Evolutionary conservation across 1,140 invertebrate species (phyloP).

Genomic region (Anthonomus grandis): DNA sequence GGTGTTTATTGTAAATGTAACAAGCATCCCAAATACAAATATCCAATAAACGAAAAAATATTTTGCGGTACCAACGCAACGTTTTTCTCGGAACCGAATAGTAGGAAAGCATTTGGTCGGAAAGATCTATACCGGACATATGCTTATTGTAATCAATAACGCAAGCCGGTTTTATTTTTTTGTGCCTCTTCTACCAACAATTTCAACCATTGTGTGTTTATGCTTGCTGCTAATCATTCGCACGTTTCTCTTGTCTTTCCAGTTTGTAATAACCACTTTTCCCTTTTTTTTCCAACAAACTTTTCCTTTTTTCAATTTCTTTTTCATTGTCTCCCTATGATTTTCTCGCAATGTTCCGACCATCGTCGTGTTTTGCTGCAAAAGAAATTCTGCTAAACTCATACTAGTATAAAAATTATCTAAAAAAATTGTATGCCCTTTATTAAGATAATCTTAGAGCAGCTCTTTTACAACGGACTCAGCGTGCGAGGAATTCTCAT

Average conservation of each 20-base stretch:
- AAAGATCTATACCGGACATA: conserved; percentile 15
- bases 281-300: background rate
- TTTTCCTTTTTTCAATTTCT: background rate
- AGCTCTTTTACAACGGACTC: conserved; percentile 4
- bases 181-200: background rate
- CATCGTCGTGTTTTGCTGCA: background rate
- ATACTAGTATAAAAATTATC: conserved; percentile 7
- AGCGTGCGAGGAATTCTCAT: background rate
- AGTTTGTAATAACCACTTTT: too few relatives aligned
- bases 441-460: background rate
- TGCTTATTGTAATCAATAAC: too few relatives aligned
- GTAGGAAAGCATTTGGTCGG: conserved; percentile 15
- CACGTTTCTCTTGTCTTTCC: too few relatives aligned
- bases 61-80: conserved; percentile 7
- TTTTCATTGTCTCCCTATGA: background rate
- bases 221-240: too few relatives aligned
- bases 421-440: background rate
- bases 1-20: background rate
- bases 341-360: background rate
- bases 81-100: conserved; percentile 10
- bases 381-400: background rate
- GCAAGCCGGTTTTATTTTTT: too few relatives aligned
- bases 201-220: too few relatives aligned
- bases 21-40: conserved; percentile 2
- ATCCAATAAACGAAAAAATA: conserved; percentile 5